A percentile compares a stretch with the other conserved stretches of the same genome.
These are phyloP conservation scores for Takifugu flavidus DNA, from an alignment of 2,113 vertebrate genomes.

Conservation along the genomic window DNA sequence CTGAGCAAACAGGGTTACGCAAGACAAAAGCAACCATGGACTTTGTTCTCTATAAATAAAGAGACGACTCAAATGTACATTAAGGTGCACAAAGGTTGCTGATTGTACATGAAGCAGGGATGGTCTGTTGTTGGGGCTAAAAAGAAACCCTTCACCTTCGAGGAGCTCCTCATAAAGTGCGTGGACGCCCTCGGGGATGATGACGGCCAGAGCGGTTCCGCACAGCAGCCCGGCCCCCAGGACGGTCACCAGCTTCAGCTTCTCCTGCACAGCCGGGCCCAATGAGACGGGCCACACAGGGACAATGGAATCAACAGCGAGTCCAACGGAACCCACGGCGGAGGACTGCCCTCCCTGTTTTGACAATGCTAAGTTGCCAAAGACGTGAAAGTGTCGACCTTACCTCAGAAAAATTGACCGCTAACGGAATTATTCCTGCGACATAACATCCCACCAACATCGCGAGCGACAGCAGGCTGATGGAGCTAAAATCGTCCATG, in stretches of 20 bases:
- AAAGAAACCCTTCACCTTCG: conserved; percentile 77
- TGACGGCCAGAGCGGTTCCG: conserved; percentile 95
- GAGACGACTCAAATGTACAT: neutral
- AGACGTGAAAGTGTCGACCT: conserved; percentile 39
- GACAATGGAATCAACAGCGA: neutral
- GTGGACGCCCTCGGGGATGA: conserved; percentile 97
- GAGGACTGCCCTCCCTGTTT: neutral
- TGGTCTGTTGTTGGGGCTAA: too few relatives aligned
- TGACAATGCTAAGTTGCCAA: neutral
- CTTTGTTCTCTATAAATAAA: conserved; percentile 33
- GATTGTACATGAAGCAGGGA: too few relatives aligned
- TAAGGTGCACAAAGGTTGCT: too few relatives aligned
- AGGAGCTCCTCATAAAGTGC: conserved; percentile 96
- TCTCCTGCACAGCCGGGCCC: conserved; percentile 76
- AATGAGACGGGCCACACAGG: neutral
- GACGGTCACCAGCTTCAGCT: conserved; percentile 92
- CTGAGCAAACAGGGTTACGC: conserved; percentile 8
- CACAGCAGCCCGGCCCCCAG: conserved; percentile 95
- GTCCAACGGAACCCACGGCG: neutral
- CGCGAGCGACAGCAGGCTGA: conserved; percentile 90
- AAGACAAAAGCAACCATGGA: neutral
- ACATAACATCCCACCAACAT: conserved; percentile 98
- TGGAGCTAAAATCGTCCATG: conserved; percentile 95
- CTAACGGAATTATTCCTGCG: conserved; percentile 93
- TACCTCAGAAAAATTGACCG: conserved; percentile 98